These are phyloP conservation scores for Ceriagrion tenellum DNA, from an alignment of 2,888 invertebrate genomes.

Conservation along the genomic window DNA sequence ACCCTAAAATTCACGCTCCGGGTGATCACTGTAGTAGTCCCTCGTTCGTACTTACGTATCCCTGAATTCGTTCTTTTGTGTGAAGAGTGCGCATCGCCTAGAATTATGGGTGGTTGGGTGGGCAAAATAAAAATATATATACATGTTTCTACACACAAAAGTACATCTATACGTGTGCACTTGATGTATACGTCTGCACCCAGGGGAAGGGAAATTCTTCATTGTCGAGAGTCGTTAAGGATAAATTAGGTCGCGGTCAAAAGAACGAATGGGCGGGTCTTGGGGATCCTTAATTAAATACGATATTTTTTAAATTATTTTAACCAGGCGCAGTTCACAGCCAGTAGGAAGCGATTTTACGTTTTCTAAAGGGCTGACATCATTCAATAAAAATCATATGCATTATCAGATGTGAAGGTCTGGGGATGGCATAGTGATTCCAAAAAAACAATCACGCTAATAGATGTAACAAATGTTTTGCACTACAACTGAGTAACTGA, in stretches of 20 bases:
- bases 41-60: not conserved
- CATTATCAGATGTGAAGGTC: too few relatives aligned
- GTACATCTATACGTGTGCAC: not conserved
- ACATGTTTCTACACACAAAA: too few relatives aligned
- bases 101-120: not conserved
- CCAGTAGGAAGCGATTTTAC: too few relatives aligned
- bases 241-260: not conserved
- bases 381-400: too few relatives aligned
- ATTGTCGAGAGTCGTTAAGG: not conserved
- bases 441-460: too few relatives aligned
- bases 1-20: constrained; percentile 5
- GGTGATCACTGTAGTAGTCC: not conserved
- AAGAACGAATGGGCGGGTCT: not conserved
- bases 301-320: not conserved
- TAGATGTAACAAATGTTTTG: too few relatives aligned
- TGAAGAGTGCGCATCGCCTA: not conserved
- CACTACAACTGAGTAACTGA: too few relatives aligned
- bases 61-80: not conserved
- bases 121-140: not conserved
- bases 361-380: too few relatives aligned
- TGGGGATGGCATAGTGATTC: too few relatives aligned
- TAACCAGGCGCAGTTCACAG: too few relatives aligned
- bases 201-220: not conserved
- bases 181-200: not conserved
- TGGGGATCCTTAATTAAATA: not conserved